Evolutionary conservation across 1,140 invertebrate species (phyloP).

Genomic region (Dinoponera quadriceps): DNA sequence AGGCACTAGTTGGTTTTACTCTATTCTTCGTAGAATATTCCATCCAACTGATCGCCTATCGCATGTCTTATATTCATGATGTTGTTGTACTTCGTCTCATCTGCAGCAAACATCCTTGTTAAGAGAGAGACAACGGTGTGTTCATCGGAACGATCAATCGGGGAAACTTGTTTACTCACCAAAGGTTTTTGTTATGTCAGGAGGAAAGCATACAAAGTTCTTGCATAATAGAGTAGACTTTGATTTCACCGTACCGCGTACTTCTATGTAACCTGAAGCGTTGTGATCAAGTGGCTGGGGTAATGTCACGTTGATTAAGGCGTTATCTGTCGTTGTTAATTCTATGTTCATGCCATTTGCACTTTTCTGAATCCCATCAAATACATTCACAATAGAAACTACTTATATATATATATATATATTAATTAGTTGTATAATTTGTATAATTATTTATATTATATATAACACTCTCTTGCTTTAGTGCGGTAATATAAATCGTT

Average conservation of each 20-base stretch:
- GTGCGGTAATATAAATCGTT: background rate
- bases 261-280: slow-evolving; percentile 77
- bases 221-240: slow-evolving; percentile 77
- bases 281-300: slow-evolving; percentile 72
- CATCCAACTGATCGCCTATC: slow-evolving; percentile 55
- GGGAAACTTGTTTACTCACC: slow-evolving; percentile 69
- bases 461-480: background rate
- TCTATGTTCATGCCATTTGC: slow-evolving; percentile 77
- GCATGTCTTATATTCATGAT: slow-evolving; percentile 70
- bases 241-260: slow-evolving; percentile 78
- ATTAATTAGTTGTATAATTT: background rate
- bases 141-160: background rate
- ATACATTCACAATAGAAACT: background rate
- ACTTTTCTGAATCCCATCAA: slow-evolving; percentile 69
- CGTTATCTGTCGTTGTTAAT: slow-evolving; percentile 77
- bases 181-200: slow-evolving; percentile 73
- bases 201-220: slow-evolving; percentile 72
- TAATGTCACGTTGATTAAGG: slow-evolving; percentile 77
- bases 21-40: slow-evolving; percentile 1
- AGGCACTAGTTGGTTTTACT: background rate
- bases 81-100: slow-evolving; percentile 75
- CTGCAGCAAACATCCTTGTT: slow-evolving; percentile 65
- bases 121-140: too few species aligned
- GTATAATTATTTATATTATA: background rate
- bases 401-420: background rate